Base-by-base conservation (phyloP, 2,888 invertebrate genomes). In the Coronaproctus castanopsis region DNA sequence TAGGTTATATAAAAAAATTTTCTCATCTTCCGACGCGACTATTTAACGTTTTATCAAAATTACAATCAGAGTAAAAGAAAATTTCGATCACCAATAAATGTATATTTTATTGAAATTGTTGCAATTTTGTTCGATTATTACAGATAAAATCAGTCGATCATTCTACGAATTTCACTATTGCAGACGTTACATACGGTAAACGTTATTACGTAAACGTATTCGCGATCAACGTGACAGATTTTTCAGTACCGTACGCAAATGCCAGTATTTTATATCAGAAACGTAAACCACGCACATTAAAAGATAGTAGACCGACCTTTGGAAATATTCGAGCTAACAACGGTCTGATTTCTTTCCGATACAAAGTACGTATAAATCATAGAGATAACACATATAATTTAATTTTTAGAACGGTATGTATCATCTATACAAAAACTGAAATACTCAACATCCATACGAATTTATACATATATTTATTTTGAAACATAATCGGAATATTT, bases 181-280 rank as follows among this genome's bases (percentile, higher is more conserved):
- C 70, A 50, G 71, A 75, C 61, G 68, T 77, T 21, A 70, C 71
- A 59, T 71, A 73, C 24, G 75, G 75, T 20, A 63, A 64, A 52
- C 61, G 68, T 23, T 80, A 79, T 66, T 76, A 72, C 67, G 73
- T 79, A 58, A 75, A 77, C 66, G 71, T 79, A 20, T 79, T 77
- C 68, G 76, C 76, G 2, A 71, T 75, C 21, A 75, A 78, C 65
- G 71, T 70, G 52, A 75, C 76, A 3, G 76, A 77, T 63, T 70
- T 75, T 36, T 76, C 75, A 18, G 75, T 75, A 62, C 72, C 74
- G 1, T 77, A 76, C 64, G 74, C 71, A n/a, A 73, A 73, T 5
- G 69, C 70, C 1, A 69, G 68, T 3, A 66, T 71, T 19, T 68
- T 68, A 63, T 74, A 74, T 64, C 67, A 67, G 24, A 68, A 68